Percentiles rank a stretch among this genome's conserved stretches.
Evolutionary conservation across 2,888 invertebrate species (phyloP).

Genomic region (Sarcophaga caerulescens): DNA sequence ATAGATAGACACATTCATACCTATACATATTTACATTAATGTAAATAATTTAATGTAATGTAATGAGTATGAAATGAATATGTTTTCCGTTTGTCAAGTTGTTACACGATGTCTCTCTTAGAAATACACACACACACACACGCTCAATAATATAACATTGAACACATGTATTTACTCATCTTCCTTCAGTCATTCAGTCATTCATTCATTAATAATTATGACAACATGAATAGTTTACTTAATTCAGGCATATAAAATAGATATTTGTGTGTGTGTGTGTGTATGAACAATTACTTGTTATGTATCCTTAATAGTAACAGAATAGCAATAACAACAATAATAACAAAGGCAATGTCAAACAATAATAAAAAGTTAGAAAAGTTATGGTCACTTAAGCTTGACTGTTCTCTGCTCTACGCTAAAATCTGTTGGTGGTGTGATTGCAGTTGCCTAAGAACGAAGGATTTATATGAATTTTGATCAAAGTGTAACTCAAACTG

Average conservation of each 20-base stretch:
- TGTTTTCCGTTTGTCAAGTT: no score
- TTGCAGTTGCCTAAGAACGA: no score
- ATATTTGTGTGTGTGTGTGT: neutral
- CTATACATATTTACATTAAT: neutral
- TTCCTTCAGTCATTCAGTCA: slow-evolving; percentile 17
- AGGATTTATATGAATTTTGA: no score
- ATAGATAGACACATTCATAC: no score
- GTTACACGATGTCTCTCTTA: neutral
- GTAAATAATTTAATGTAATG: no score
- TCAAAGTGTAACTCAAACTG: no score
- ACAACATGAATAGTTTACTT: slow-evolving; percentile 64
- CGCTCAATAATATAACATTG: neutral
- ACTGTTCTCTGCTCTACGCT: no score
- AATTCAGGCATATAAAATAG: neutral
- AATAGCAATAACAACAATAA: no score
- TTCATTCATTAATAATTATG: neutral
- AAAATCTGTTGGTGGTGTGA: no score
- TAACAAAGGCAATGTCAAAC: no score
- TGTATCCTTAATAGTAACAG: neutral
- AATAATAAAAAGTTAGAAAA: no score
- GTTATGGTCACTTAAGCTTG: no score
- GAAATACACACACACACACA: neutral
- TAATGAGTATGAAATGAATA: neutral
- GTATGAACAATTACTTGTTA: neutral
- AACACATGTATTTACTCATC: neutral